Evolutionary conservation across 2,113 vertebrate species (phyloP).

Genomic region (Euleptes europaea): DNA sequence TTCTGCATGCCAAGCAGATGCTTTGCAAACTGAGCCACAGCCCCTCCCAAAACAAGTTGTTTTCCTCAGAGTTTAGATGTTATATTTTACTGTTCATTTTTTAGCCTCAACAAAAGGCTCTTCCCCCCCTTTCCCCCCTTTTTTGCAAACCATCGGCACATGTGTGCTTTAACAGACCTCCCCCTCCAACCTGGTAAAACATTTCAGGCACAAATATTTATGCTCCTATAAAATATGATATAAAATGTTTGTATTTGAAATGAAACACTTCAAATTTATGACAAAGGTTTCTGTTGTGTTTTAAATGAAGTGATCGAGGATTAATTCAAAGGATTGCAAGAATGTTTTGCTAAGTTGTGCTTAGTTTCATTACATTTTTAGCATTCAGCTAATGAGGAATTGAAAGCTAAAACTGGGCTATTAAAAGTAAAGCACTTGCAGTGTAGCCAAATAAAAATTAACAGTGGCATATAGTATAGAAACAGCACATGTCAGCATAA

Average conservation of each 20-base stretch:
- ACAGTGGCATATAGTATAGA: slow-evolving; percentile 38
- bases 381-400: slow-evolving; percentile 25
- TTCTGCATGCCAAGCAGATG: too few species aligned
- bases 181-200: slow-evolving; percentile 7
- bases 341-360: slow-evolving; percentile 40
- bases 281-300: slow-evolving; percentile 23
- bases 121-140: too few species aligned
- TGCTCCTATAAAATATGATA: background rate
- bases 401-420: slow-evolving; percentile 43
- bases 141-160: too few species aligned
- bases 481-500: slow-evolving; percentile 49
- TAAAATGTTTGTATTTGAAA: slow-evolving; percentile 57
- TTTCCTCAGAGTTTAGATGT: slow-evolving; percentile 33
- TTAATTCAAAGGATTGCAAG: slow-evolving; percentile 21
- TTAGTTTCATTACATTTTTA: slow-evolving; percentile 44
- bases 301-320: slow-evolving; percentile 39
- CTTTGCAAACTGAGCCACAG: too few species aligned
- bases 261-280: slow-evolving; percentile 27
- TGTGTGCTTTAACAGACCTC: background rate
- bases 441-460: slow-evolving; percentile 55
- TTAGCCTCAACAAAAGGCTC: background rate
- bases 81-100: slow-evolving; percentile 39
- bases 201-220: slow-evolving; percentile 33
- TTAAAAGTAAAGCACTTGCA: slow-evolving; percentile 42
- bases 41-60: slow-evolving; percentile 31